phyloP scores from a whole-genome alignment of 2,113 vertebrate species.

The Salminus brasiliensis region DNA sequence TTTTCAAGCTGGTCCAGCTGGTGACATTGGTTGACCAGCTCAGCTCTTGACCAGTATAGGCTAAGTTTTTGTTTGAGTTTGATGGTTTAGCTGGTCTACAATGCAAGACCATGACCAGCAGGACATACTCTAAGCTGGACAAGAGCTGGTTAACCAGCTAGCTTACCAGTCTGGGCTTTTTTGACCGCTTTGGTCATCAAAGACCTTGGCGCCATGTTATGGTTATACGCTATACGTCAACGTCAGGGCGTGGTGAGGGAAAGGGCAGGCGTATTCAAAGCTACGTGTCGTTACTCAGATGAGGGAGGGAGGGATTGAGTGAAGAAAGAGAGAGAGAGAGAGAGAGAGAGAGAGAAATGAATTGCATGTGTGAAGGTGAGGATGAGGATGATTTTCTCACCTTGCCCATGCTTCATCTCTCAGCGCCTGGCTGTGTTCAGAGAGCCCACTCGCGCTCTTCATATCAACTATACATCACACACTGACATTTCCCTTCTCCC shows the following conservation, averaged over 20 bases:
- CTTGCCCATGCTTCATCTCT: constrained; percentile 21
- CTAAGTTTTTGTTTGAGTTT: too few species aligned
- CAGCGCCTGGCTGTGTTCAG: constrained; percentile 32
- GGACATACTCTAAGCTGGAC: too few species aligned
- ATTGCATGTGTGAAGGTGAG: constrained; percentile 27
- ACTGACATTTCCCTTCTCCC: neutral
- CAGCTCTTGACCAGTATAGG: too few species aligned
- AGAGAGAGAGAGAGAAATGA: constrained; percentile 4
- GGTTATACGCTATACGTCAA: neutral
- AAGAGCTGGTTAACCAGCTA: too few species aligned
- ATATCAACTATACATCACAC: constrained; percentile 32
- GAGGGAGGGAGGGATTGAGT: neutral
- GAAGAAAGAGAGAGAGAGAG: neutral
- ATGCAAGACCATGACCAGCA: too few species aligned
- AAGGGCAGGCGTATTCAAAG: constrained; percentile 22
- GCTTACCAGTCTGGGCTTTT: too few species aligned
- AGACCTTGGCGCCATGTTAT: too few species aligned
- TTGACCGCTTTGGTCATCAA: too few species aligned
- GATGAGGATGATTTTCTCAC: constrained; percentile 37
- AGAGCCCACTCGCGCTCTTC: constrained; percentile 27
- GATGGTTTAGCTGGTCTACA: too few species aligned
- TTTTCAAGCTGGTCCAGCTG: too few species aligned
- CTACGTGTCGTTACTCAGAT: constrained; percentile 4
- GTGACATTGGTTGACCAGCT: too few species aligned
- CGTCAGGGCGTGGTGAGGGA: neutral